Percentiles rank a stretch among this genome's conserved stretches.
Conservation (phyloP, 2,797 vertebrate species). For the Mus spretus region DNA sequence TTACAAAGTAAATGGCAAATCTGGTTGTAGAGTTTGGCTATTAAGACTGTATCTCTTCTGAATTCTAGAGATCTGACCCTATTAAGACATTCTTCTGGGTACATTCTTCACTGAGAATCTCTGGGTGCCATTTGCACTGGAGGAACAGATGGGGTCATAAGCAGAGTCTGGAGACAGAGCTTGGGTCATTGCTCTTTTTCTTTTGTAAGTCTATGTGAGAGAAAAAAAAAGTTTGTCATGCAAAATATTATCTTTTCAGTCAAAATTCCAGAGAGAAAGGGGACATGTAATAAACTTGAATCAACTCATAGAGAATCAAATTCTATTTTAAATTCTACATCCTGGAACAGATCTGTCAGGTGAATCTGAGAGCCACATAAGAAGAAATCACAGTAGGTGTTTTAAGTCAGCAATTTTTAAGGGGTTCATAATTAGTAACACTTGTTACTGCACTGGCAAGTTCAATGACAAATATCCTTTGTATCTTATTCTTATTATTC, state of each 20-base stretch:
- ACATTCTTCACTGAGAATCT: not conserved
- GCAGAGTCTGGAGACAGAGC: not conserved
- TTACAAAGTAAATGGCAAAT: not conserved
- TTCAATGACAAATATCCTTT: not conserved
- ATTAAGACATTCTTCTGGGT: not conserved
- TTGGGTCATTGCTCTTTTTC: not conserved
- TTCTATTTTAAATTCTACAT: not conserved
- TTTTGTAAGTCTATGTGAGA: not conserved
- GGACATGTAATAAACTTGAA: not conserved
- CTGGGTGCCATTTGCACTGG: not conserved
- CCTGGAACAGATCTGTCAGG: not conserved
- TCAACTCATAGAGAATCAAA: not conserved
- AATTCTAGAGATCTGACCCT: not conserved
- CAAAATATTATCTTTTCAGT: not conserved
- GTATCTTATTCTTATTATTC: not conserved
- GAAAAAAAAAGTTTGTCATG: not conserved
- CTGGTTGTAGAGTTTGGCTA: not conserved
- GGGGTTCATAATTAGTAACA: not conserved
- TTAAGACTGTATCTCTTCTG: slow-evolving; percentile 26
- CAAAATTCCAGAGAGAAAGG: not conserved
- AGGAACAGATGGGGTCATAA: not conserved
- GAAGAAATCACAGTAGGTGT: not conserved
- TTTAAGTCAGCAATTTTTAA: slow-evolving; percentile 15
- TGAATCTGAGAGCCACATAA: not conserved
- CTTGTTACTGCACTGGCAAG: not conserved